Evolutionary conservation across 2,888 invertebrate species (phyloP), one percentile per base, ranked within the genome.

Genomic region (Epistrophe grossulariae): DNA sequence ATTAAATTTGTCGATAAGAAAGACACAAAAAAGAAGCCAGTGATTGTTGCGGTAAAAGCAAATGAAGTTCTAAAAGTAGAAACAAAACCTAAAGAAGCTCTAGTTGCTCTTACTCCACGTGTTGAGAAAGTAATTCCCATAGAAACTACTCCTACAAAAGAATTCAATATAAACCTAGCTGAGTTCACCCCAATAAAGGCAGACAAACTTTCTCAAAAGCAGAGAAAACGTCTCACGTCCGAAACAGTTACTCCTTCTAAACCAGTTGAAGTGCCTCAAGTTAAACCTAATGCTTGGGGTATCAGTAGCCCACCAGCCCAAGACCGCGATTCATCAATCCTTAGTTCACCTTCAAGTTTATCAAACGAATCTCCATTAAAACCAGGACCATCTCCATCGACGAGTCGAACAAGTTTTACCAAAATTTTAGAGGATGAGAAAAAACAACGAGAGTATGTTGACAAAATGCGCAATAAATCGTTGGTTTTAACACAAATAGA

Each of bases 401-500:
- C 77, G 9, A 88, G 94, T 91, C 90, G 93, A 91, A 90, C 91
- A 31, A 92, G 91, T 66, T 93, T 94, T 88, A 89, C 94, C 84
- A 92, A 95, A 87, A 97, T 97, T 87, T 93, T 97, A 71, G 95
- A 95, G 15, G 96, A 96, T 89, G 97, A 97, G 92, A 94, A 94
- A 89, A 95, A 95, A 74, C 96, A 96, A 90, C 95, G 95, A 85
- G 96, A 96, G 88, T 95, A 96, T 90, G 94, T 94, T 88, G 94
- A 95, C 2, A 95, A 95, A 90, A 95, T 96, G 89, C 95, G 95
- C 91, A 95, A 95, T 9, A 97, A 97, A 91, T 95, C 96, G 0
- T 93, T 97, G 31, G 92, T 93, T 79, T 93, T 96, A 88, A 97
- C 97, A 17, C 97, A 97, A 95, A 97, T 97, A 89, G 98, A 98